These are phyloP conservation scores for Drosophila dunni DNA, from an alignment of 1,140 invertebrate species.

Conservation along the genomic window DNA sequence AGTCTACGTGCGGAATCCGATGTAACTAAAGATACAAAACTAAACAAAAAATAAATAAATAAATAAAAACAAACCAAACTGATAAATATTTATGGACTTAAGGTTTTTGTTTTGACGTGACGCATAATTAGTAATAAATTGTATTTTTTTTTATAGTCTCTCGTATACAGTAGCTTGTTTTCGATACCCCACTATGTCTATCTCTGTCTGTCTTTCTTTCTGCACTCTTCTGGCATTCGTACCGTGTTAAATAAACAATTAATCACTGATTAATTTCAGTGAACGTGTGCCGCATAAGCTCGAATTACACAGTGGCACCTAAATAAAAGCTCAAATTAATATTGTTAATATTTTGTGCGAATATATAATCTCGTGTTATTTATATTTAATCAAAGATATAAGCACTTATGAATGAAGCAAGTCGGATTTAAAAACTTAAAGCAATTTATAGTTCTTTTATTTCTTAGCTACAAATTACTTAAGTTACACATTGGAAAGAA, in stretches of 20 bases:
- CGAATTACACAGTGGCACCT: neutral
- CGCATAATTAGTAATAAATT: slow-evolving; percentile 77
- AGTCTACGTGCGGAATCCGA: slow-evolving; percentile 64
- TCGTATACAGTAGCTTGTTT: slow-evolving; percentile 60
- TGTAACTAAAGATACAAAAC: slow-evolving; percentile 36
- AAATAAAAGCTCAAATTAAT: neutral
- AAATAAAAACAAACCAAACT: slow-evolving; percentile 42
- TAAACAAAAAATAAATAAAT: slow-evolving; percentile 19
- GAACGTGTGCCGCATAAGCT: slow-evolving; percentile 31
- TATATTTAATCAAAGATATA: too few relatives aligned
- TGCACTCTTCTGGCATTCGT: slow-evolving; percentile 16
- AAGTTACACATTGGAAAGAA: neutral
- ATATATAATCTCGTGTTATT: neutral
- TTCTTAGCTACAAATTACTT: too few relatives aligned
- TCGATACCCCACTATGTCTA: slow-evolving; percentile 30
- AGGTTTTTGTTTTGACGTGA: slow-evolving; percentile 75
- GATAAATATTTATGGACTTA: slow-evolving; percentile 75
- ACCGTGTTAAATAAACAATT: slow-evolving; percentile 67
- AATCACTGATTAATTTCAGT: slow-evolving; percentile 75
- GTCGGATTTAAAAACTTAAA: too few relatives aligned
- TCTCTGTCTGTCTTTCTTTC: slow-evolving; percentile 14
- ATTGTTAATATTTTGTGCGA: neutral
- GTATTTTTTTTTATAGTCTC: slow-evolving; percentile 29
- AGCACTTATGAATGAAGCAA: too few relatives aligned
- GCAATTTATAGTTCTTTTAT: too few relatives aligned